Percentiles rank a stretch among this genome's conserved stretches.
phyloP scores from a whole-genome alignment of 2,888 invertebrate genomes.

The Frankliniella fusca region DNA sequence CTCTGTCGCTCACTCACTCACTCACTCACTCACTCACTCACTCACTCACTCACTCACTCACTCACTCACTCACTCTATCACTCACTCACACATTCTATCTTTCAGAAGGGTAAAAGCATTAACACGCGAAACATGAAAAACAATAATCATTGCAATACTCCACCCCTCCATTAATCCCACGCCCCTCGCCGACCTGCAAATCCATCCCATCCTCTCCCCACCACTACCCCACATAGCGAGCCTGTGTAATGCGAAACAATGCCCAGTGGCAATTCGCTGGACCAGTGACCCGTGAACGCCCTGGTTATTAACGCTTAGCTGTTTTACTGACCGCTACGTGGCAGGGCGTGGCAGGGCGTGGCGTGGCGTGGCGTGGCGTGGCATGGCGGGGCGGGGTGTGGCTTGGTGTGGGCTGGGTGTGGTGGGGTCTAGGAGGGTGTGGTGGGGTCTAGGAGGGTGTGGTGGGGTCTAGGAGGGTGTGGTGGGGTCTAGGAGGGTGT shows the following conservation, averaged over 20 bases:
- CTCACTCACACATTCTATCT: not conserved
- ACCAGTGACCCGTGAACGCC: slow-evolving; percentile 10
- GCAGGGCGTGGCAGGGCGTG: too few relatives aligned
- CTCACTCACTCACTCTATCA: not conserved
- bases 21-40: not conserved
- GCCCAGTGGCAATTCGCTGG: slow-evolving; percentile 11
- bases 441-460: too few relatives aligned
- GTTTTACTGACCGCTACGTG: not conserved
- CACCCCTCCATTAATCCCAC: too few relatives aligned
- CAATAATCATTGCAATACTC: too few relatives aligned
- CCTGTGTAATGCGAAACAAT: slow-evolving; percentile 4
- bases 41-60: not conserved
- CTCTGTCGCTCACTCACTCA: not conserved
- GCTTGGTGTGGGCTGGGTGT: too few relatives aligned
- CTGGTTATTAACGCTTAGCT: slow-evolving; percentile 13
- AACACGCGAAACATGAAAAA: too few relatives aligned
- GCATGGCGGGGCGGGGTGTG: not conserved
- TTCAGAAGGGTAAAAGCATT: too few relatives aligned
- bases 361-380: not conserved
- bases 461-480: too few relatives aligned
- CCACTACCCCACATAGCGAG: not conserved
- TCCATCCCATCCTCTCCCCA: not conserved
- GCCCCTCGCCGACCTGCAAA: too few relatives aligned
- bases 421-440: too few relatives aligned
- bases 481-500: not conserved